These are phyloP conservation scores for Apocheima hispidaria DNA, from an alignment of 2,888 invertebrate species.

Conservation along the genomic window DNA sequence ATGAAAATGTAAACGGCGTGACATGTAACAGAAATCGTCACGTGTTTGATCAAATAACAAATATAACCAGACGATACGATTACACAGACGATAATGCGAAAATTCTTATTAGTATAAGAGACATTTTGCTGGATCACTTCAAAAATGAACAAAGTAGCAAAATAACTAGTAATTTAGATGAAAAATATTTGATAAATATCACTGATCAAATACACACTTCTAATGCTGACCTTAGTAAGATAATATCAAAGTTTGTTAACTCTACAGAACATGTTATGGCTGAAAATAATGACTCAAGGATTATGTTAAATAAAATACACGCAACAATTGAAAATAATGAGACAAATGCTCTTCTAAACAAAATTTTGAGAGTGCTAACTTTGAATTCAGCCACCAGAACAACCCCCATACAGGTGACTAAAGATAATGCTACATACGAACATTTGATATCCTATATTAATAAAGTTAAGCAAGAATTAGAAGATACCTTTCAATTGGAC, in stretches of 20 bases:
- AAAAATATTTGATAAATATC: constrained; percentile 42
- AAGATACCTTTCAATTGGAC: constrained; percentile 47
- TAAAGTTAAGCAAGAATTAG: constrained; percentile 50
- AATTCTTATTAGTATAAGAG: constrained; percentile 45
- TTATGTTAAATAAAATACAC: neutral
- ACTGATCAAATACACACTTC: constrained; percentile 39
- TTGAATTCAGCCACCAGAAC: constrained; percentile 26
- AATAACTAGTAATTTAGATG: constrained; percentile 19
- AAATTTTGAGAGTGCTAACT: constrained; percentile 35
- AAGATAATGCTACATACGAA: constrained; percentile 44
- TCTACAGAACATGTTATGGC: constrained; percentile 31
- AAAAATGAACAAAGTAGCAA: constrained; percentile 26
- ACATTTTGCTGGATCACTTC: constrained; percentile 43
- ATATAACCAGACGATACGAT: neutral
- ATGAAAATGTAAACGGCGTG: constrained; percentile 53
- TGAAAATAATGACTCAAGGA: constrained; percentile 16
- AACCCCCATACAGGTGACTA: constrained; percentile 33
- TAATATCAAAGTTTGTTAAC: constrained; percentile 41
- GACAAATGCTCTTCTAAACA: constrained; percentile 35
- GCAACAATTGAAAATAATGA: constrained; percentile 14
- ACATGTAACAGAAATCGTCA: constrained; percentile 49
- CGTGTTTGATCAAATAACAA: constrained; percentile 15
- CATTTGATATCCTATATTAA: constrained; percentile 50
- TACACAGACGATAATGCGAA: constrained; percentile 32
- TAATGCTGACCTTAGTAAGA: constrained; percentile 36